phyloP scores from a whole-genome alignment of 2,113 vertebrate genomes.

The Elgaria multicarinata region DNA sequence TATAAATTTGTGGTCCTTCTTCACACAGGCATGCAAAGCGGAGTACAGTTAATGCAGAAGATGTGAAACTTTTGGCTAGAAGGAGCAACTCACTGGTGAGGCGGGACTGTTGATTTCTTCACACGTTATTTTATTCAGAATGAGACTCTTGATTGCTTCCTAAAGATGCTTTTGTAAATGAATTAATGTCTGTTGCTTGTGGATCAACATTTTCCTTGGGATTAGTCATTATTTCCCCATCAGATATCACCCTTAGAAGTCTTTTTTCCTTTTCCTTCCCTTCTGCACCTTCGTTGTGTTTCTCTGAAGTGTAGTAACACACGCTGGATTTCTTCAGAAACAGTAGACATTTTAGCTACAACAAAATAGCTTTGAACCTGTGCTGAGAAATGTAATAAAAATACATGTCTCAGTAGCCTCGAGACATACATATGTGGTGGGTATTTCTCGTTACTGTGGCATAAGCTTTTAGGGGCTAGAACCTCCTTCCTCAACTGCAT shows the following conservation, averaged over 20 bases:
- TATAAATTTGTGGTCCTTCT: slow-evolving; percentile 22
- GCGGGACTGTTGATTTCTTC: slow-evolving; percentile 37
- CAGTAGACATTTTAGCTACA: background rate
- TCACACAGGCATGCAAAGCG: slow-evolving; percentile 92
- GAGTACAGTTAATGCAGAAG: slow-evolving; percentile 86
- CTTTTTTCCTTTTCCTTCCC: background rate
- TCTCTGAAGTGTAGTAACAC: background rate
- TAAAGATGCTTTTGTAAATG: background rate
- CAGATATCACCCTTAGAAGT: background rate
- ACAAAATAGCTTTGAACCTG: background rate
- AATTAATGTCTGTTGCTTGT: background rate
- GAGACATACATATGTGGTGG: background rate
- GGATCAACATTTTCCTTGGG: background rate
- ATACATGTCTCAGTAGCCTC: background rate
- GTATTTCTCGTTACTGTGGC: background rate
- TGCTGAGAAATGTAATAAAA: background rate
- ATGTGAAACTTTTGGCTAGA: slow-evolving; percentile 91
- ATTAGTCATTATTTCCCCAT: background rate
- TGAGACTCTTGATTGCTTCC: background rate
- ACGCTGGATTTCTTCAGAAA: background rate
- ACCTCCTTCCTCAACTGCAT: background rate
- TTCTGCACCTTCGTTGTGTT: background rate
- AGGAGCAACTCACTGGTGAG: slow-evolving; percentile 91
- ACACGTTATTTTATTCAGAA: slow-evolving; percentile 44
- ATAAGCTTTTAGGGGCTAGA: background rate